A percentile compares a stretch with the other conserved stretches of the same genome.
phyloP scores from a whole-genome alignment of 2,888 invertebrate species.

The Apeira syringaria region DNA sequence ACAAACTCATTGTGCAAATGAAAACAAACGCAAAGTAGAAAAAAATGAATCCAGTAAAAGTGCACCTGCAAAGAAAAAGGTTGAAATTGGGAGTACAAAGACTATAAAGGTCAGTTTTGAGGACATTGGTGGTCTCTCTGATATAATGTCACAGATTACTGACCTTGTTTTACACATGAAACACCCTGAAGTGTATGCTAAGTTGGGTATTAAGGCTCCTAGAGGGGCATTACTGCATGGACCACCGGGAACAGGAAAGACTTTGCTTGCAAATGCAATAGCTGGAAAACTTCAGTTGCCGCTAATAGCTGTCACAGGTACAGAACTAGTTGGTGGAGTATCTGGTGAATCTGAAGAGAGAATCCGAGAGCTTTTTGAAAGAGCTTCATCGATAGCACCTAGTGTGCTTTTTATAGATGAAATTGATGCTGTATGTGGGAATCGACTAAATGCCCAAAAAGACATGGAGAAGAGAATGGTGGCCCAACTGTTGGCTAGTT shows the following conservation, averaged over 20 bases:
- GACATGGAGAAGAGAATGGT: conserved; percentile 99
- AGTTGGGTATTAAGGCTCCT: conserved; percentile 93
- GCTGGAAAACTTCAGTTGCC: conserved; percentile 94
- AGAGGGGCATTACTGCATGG: conserved; percentile 97
- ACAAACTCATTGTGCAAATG: conserved; percentile 51
- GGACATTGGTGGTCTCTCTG: conserved; percentile 92
- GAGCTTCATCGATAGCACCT: conserved; percentile 89
- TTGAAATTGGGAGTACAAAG: conserved; percentile 61
- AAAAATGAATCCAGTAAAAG: conserved; percentile 58
- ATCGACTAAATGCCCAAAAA: conserved; percentile 94
- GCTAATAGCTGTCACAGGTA: conserved; percentile 93
- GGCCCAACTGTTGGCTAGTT: conserved; percentile 93
- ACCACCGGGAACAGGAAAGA: conserved; percentile 98
- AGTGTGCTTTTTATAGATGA: conserved; percentile 97
- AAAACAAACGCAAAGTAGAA: conserved; percentile 69
- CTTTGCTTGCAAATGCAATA: conserved; percentile 91
- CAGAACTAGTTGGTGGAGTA: conserved; percentile 96
- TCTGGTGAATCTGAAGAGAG: conserved; percentile 98
- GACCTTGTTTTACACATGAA: conserved; percentile 93
- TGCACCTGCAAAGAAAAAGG: conserved; percentile 55
- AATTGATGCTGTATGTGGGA: conserved; percentile 97
- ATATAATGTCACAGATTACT: conserved; percentile 87
- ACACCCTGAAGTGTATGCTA: conserved; percentile 94
- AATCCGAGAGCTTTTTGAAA: conserved; percentile 95
- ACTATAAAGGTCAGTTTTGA: conserved; percentile 84